Conservation (phyloP, 2,888 invertebrate species). For the Chloroclystis v-ata region DNA sequence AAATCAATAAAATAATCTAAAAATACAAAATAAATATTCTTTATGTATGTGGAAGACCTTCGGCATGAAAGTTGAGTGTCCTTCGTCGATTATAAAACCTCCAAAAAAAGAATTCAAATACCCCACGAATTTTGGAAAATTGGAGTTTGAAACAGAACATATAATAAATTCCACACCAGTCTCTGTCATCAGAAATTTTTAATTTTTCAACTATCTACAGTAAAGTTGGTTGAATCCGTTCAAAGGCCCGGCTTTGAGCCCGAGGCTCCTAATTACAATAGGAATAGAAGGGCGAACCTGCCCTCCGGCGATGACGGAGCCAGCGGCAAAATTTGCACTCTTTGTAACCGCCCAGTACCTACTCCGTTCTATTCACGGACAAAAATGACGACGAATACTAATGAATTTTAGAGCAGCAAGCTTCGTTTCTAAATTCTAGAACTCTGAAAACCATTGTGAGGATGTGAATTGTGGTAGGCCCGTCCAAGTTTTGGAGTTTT, state of each 20-base stretch:
- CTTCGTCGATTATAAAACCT: too few species aligned
- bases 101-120: too few species aligned
- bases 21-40: too few species aligned
- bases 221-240: not conserved
- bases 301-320: conserved; percentile 29
- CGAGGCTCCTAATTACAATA: conserved; percentile 39
- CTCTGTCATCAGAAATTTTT: not conserved
- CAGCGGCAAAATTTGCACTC: conserved; percentile 26
- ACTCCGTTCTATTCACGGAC: not conserved
- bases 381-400: not conserved
- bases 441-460: too few species aligned
- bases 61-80: too few species aligned
- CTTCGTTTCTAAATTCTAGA: not conserved
- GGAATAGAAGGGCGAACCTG: conserved; percentile 34
- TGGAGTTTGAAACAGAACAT: too few species aligned
- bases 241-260: conserved; percentile 18
- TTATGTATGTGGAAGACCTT: too few species aligned
- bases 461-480: too few species aligned
- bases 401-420: not conserved
- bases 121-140: too few species aligned
- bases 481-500: too few species aligned
- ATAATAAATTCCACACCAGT: too few species aligned
- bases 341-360: not conserved
- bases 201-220: not conserved
- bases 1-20: too few species aligned